Evolutionary conservation across 2,888 invertebrate genomes (phyloP).

Genomic region (Biston stratarius): DNA sequence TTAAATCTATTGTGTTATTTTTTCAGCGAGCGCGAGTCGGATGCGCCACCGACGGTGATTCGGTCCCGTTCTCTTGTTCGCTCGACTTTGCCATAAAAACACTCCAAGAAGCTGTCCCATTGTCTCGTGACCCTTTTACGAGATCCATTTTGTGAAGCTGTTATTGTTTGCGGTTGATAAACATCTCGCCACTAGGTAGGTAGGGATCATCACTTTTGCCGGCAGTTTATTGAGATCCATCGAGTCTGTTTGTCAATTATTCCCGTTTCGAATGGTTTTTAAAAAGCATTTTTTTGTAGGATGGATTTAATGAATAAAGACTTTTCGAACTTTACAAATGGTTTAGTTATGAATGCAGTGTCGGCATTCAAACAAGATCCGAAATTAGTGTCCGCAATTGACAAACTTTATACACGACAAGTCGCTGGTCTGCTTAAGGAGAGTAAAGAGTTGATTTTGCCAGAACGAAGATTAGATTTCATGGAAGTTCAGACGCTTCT

Average conservation of each 20-base stretch:
- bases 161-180: constrained; percentile 86
- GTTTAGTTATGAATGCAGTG: constrained; percentile 58
- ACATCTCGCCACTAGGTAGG: constrained; percentile 85
- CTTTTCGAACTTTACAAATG: constrained; percentile 61
- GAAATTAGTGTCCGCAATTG: constrained; percentile 71
- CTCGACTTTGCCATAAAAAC: constrained; percentile 82
- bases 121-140: constrained; percentile 84
- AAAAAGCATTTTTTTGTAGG: constrained; percentile 59
- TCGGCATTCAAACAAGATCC: constrained; percentile 70
- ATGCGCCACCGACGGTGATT: constrained; percentile 85
- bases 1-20: constrained; percentile 85
- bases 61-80: constrained; percentile 80
- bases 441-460: constrained; percentile 55
- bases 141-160: constrained; percentile 83
- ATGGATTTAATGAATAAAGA: constrained; percentile 78
- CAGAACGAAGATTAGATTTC: constrained; percentile 73
- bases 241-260: constrained; percentile 77
- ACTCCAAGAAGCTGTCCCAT: constrained; percentile 77
- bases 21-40: constrained; percentile 80
- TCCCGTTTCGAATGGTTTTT: constrained; percentile 64
- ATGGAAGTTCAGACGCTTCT: constrained; percentile 70
- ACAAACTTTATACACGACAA: constrained; percentile 63
- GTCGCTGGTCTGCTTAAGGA: constrained; percentile 39
- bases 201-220: constrained; percentile 83
- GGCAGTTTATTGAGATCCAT: constrained; percentile 71